Evolutionary conservation across 2,888 invertebrate species (phyloP), one percentile per base, ranked within the genome.

Genomic region (Agrenia bidenticulata): DNA sequence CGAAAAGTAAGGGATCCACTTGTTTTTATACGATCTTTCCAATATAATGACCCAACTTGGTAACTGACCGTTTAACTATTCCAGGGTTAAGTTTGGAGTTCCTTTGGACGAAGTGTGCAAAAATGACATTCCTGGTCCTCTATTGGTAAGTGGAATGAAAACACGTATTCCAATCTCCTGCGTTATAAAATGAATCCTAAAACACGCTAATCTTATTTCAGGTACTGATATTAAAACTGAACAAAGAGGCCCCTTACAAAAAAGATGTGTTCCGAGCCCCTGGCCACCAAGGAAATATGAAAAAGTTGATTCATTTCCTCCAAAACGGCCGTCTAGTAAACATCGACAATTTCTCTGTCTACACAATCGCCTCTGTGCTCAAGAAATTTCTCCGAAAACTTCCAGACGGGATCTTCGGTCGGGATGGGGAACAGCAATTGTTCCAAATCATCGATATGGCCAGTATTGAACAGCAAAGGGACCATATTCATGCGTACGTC

Each of bases 361-460:
- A 97, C 82, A 98, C 98, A 26, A 94, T 98, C 78, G 58, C 58
- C 45, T 96, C 96, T 81, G 97, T 98, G 67, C 85, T 98, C 71
- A 98, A 98, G 84, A 97, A 96, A 83, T 98, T 98, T 83, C 85
- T 98, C 63, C 86, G 97, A 73, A 96, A 96, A 85, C 88, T 98
- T 77, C 97, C 97, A 17, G 94, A 93, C 64, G 98, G 98, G 39
- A 90, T 98, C 68, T 97, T 98, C 82, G 95, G 97, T 0, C 86
- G 89, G 37, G 90, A 91, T 61, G 91, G 92, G 69, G 98, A 98
- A 81, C 88, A 89, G 81, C 87, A 89, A 76, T 84, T 98, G 67
- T 94, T 98, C 81, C 86, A 89, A 71, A 89, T 94, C 61, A 90
- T 96, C 75, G 73, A 74, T 11, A 74, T 73, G 72, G 89, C 93